phyloP scores from a whole-genome alignment of 2,113 vertebrate genomes.

The Cyanoderma ruficeps region DNA sequence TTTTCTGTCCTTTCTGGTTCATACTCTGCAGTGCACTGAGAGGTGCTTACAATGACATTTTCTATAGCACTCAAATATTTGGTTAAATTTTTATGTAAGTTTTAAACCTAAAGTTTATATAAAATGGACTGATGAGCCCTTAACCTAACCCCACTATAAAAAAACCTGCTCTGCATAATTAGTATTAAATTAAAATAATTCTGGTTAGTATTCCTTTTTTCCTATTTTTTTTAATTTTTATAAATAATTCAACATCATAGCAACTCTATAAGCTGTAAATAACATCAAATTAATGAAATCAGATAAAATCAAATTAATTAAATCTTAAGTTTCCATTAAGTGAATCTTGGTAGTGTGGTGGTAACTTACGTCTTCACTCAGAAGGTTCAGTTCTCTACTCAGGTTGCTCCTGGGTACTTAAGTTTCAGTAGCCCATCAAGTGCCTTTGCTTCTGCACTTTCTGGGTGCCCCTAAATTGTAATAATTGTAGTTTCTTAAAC shows the following conservation, averaged over 20 bases:
- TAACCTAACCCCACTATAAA: neutral
- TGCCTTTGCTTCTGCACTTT: neutral
- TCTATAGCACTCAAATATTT: neutral
- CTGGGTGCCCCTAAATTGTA: neutral
- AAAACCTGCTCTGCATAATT: neutral
- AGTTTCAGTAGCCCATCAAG: neutral
- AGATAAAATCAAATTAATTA: neutral
- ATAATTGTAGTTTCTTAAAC: neutral
- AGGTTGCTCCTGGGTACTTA: neutral
- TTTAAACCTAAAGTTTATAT: neutral
- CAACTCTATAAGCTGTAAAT: neutral
- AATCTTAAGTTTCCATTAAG: neutral
- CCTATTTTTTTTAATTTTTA: neutral
- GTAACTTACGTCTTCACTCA: neutral
- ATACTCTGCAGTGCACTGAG: neutral
- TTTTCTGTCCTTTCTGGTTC: neutral
- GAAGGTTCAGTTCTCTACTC: neutral
- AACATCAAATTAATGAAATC: neutral
- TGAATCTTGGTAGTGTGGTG: fast-evolving
- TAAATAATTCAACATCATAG: neutral
- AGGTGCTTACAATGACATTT: neutral
- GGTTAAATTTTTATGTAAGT: neutral
- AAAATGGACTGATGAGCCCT: neutral
- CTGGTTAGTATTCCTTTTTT: neutral
- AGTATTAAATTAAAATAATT: neutral